Evolutionary conservation across 2,113 vertebrate species (phyloP), one percentile per base, ranked within the genome.

Genomic region (Zosterops pallidus): DNA sequence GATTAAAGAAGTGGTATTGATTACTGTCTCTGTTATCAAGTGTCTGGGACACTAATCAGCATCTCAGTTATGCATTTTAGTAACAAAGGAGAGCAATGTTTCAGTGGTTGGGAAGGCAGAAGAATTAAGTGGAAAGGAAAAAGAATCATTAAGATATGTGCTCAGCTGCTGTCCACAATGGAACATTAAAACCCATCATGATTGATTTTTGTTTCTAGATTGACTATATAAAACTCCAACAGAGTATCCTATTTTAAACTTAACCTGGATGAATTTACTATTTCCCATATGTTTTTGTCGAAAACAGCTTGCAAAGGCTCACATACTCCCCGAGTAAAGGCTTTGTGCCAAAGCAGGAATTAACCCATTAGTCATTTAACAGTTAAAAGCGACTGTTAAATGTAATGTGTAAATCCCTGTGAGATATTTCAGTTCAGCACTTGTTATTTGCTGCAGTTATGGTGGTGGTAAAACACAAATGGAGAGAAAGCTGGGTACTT

Each of bases 321-420:
- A 46, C 42, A 16, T 85, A 33, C 23, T 92, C 71, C 47, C 22
- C 15, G 69, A 90, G 22, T 69, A 72, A 82, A 81, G 60, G 72
- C 83, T 90, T 91, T 75, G 47, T 94, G 92, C 91, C 92, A 92
- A 57, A 68, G 59, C 25, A 7, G 42, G 65, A 90, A 89, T 96
- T 96, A 96, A 93, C 57, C 80, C 64, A 75, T 90, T 90, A 86
- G 86, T 80, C 79, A 96, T 90, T 83, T 91, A 96, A 91, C 79
- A 82, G 74, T 90, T 93, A 92, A 95, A 91, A 90, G 59, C n/a
- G 5, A 23, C 55, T 83, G 41, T 76, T 85, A 70, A 84, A 84
- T 60, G 55, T 53, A 78, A 71, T 71, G 41, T 83, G 26, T 68
- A 86, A 92, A 90, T 90, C 67, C 22, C 52, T 47, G 1, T 22